Conservation (phyloP, 2,888 invertebrate species). For the Vesta saturnalis region DNA sequence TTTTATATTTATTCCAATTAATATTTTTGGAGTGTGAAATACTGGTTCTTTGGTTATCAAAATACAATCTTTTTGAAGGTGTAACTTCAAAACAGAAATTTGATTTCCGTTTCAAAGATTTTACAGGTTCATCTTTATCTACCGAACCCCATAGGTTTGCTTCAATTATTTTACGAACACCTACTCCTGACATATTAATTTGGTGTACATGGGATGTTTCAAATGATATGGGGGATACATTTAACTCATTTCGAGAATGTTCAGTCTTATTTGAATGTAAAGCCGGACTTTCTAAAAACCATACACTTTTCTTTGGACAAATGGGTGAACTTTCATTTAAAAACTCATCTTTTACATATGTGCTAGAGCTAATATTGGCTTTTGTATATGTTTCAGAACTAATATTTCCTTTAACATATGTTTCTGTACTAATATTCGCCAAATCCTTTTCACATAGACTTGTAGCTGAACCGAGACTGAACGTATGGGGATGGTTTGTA, state of each 20-base stretch:
- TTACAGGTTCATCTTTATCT: slow-evolving; percentile 34
- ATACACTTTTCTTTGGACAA: neutral
- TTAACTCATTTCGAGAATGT: neutral
- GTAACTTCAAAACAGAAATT: slow-evolving; percentile 36
- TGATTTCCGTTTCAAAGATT: slow-evolving; percentile 46
- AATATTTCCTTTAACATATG: slow-evolving; percentile 51
- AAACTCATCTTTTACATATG: slow-evolving; percentile 43
- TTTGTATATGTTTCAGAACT: slow-evolving; percentile 67
- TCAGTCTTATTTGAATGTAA: neutral
- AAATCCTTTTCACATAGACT: neutral
- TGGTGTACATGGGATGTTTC: neutral
- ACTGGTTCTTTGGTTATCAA: slow-evolving; percentile 18
- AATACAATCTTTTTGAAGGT: slow-evolving; percentile 43
- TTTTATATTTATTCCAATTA: slow-evolving; percentile 26
- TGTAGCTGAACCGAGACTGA: too few species aligned
- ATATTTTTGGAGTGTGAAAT: slow-evolving; percentile 16
- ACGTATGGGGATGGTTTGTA: too few species aligned
- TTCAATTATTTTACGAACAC: neutral
- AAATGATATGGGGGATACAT: slow-evolving; percentile 10
- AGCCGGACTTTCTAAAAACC: neutral
- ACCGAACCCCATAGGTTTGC: slow-evolving; percentile 31
- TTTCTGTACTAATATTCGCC: slow-evolving; percentile 21
- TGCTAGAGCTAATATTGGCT: slow-evolving; percentile 54
- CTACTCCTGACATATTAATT: neutral
- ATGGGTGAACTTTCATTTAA: neutral